Evolutionary conservation across 2,113 vertebrate species (phyloP), one percentile per base, ranked within the genome.

Genomic region (Pogona vitticeps): DNA sequence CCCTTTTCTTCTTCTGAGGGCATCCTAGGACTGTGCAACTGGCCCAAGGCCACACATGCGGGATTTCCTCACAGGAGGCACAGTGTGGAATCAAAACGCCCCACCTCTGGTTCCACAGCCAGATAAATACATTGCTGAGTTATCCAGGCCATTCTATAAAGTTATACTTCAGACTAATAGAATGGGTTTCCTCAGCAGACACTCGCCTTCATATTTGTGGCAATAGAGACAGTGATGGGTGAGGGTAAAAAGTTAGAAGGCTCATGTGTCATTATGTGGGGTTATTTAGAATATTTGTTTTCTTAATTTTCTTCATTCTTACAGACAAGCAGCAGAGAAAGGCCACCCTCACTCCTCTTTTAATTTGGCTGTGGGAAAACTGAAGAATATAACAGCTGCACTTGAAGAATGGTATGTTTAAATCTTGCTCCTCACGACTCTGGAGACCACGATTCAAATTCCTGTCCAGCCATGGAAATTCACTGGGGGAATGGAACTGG

Each of bases 301-400:
- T 20, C 72, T 33, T 81, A 20, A 59, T 40, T 61, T 87, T 85
- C 13, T 72, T 75, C 56, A 84, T 10, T 46, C 1, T 59, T 84
- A 28, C 20, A 95, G 95, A 91, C 61, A 84, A 90, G 95, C 93
- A 70, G 94, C 92, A 0, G 77, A 76, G 52, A 90, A 92, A 75
- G 89, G 89, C 80, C 93, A 95, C 59, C 91, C 91, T 0, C 82
- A 80, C 1, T 91, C 92, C 40, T 94, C 95, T 89, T 96, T 95
- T 90, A 94, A 92, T 46, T 76, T 96, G 72, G 91, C 85, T 0
- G 42, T 95, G 76, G 92, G 92, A 33, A 89, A 92, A 67, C 89
- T 94, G 83, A 94, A 89, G 84, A 96, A 92, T 76, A 82, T 88
- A 90, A 92, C 90, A 0, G 0, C 80, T 33, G 72, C 79, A 15